Percentiles rank a stretch among this genome's conserved stretches.
phyloP scores from a whole-genome alignment of 2,888 invertebrate genomes.

The Boloria euphrosyne region DNA sequence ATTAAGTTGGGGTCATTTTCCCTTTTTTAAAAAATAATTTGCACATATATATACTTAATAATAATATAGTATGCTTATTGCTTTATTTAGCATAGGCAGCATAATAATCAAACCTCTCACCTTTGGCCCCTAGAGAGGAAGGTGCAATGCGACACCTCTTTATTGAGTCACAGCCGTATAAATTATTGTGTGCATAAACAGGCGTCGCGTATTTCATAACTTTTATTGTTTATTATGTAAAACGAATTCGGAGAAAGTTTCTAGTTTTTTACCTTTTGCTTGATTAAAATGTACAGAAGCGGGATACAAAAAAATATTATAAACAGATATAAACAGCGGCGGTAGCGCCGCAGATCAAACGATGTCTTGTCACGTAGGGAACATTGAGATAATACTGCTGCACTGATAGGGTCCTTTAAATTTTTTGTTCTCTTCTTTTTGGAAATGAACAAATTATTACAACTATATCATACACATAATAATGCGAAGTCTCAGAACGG shows the following conservation, averaged over 20 bases:
- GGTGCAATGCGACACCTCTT: too few species aligned
- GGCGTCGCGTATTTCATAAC: slow-evolving; percentile 57
- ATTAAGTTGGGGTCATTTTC: too few species aligned
- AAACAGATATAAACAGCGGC: slow-evolving; percentile 65
- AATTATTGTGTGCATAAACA: slow-evolving; percentile 31
- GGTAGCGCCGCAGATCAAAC: slow-evolving; percentile 71
- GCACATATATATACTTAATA: too few species aligned
- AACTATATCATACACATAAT: slow-evolving; percentile 56
- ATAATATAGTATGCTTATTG: too few species aligned
- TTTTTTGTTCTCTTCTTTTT: slow-evolving; percentile 70
- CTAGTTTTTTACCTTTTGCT: slow-evolving; percentile 56
- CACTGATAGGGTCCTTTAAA: slow-evolving; percentile 66
- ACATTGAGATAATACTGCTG: slow-evolving; percentile 69
- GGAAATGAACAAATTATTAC: slow-evolving; percentile 63
- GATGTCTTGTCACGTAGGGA: slow-evolving; percentile 64
- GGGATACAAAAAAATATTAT: slow-evolving; percentile 66
- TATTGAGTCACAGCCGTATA: too few species aligned
- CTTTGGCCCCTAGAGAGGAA: too few species aligned
- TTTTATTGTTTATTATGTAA: slow-evolving; percentile 64
- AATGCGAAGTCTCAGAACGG: slow-evolving; percentile 59
- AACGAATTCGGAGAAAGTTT: slow-evolving; percentile 70
- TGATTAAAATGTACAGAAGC: slow-evolving; percentile 80
- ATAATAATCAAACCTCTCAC: too few species aligned
- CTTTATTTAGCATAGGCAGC: too few species aligned
- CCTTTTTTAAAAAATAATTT: too few species aligned